These are phyloP conservation scores for Temnothorax curvispinosus DNA, from an alignment of 1,140 invertebrate species.

Conservation along the genomic window DNA sequence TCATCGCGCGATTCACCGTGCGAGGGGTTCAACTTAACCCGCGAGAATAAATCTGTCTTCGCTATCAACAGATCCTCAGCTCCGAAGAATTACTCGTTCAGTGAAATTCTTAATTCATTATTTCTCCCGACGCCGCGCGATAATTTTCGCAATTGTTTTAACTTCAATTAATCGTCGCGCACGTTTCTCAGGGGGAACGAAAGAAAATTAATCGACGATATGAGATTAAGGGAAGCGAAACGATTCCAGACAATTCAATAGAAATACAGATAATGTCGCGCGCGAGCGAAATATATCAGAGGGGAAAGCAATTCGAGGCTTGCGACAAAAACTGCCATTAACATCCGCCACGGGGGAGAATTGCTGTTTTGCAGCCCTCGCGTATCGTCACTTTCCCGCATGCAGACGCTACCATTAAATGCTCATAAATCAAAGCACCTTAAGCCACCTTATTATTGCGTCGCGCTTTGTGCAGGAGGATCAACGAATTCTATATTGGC, in stretches of 20 bases:
- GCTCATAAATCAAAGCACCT: slow-evolving; percentile 53
- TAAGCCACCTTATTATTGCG: slow-evolving; percentile 57
- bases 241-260: slow-evolving; percentile 54
- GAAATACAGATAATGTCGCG: slow-evolving; percentile 57
- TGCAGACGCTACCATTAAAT: slow-evolving; percentile 57
- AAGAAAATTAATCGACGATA: slow-evolving; percentile 55
- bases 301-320: slow-evolving; percentile 44
- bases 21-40: slow-evolving; percentile 1
- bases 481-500: background rate
- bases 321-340: slow-evolving; percentile 55
- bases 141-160: slow-evolving; percentile 35
- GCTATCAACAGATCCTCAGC: slow-evolving; percentile 36
- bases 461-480: background rate
- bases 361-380: slow-evolving; percentile 35
- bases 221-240: slow-evolving; percentile 30
- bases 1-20: slow-evolving; percentile 25
- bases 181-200: background rate
- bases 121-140: background rate
- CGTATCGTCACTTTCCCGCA: slow-evolving; percentile 52
- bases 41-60: slow-evolving; percentile 49
- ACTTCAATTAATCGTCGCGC: slow-evolving; percentile 39
- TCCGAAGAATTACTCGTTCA: slow-evolving; percentile 29
- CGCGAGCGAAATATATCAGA: slow-evolving; percentile 40
- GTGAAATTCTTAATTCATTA: slow-evolving; percentile 43
- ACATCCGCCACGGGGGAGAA: slow-evolving; percentile 53